These are phyloP conservation scores for Dallia pectoralis DNA, from an alignment of 2,797 vertebrate species.

Conservation along the genomic window DNA sequence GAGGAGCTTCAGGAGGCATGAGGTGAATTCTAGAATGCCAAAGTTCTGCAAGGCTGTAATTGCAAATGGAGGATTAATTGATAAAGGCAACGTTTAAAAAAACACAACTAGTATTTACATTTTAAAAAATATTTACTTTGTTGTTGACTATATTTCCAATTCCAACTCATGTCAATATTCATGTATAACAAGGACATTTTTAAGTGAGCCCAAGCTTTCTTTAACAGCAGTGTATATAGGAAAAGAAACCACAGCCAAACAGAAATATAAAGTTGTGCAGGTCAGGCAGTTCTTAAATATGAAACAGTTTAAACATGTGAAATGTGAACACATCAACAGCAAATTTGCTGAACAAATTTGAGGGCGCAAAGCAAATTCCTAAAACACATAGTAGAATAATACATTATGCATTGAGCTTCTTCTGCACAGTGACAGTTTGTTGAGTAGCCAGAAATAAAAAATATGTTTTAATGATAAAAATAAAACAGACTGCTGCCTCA, in stretches of 20 bases:
- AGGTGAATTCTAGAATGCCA: too few species aligned
- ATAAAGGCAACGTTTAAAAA: too few species aligned
- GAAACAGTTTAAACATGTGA: constrained; percentile 20
- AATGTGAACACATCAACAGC: constrained; percentile 33
- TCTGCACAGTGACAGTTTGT: background rate
- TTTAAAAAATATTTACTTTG: too few species aligned
- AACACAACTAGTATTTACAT: too few species aligned
- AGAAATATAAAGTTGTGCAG: constrained; percentile 21
- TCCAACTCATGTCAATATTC: too few species aligned
- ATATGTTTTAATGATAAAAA: background rate
- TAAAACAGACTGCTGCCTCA: background rate
- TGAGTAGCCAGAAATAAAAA: constrained; percentile 8
- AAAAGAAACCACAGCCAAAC: constrained; percentile 3
- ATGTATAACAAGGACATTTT: too few species aligned
- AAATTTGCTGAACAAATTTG: constrained; percentile 1
- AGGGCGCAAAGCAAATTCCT: background rate
- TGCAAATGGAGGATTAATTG: too few species aligned
- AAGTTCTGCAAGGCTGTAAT: too few species aligned
- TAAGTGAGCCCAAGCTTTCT: too few species aligned
- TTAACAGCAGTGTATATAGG: too few species aligned
- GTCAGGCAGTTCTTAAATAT: constrained; percentile 18
- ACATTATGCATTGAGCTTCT: constrained; percentile 8
- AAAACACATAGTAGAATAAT: background rate
- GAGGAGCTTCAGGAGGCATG: too few species aligned
- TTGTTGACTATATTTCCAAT: too few species aligned